These are phyloP conservation scores for Serranus cabrilla DNA, from an alignment of 2,797 vertebrate genomes.

Conservation along the genomic window DNA sequence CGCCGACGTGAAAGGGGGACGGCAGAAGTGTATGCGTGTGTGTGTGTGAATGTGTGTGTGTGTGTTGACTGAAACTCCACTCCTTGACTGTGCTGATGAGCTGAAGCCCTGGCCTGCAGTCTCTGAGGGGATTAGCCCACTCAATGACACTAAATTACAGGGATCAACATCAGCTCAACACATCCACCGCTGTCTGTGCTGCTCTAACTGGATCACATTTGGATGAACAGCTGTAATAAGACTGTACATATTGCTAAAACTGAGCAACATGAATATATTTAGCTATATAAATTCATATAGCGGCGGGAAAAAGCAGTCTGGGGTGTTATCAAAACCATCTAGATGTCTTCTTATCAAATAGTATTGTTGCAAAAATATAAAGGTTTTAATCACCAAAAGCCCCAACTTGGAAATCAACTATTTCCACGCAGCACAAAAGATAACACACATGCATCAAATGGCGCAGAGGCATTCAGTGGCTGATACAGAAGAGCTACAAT, in stretches of 20 bases:
- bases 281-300: conserved; percentile 33
- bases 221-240: conserved; percentile 76
- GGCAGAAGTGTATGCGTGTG: conserved; percentile 10
- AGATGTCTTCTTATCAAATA: conserved; percentile 25
- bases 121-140: conserved; percentile 87
- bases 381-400: conserved; percentile 58
- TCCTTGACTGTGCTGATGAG: conserved; percentile 80
- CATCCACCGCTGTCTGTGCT: conserved; percentile 78
- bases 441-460: conserved; percentile 58
- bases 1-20: conserved; percentile 62
- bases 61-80: conserved; percentile 74
- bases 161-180: conserved; percentile 86
- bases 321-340: conserved; percentile 8
- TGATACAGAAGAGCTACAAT: conserved; percentile 60
- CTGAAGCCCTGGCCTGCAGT: conserved; percentile 81
- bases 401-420: conserved; percentile 55
- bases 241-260: conserved; percentile 63
- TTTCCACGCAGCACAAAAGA: conserved; percentile 55
- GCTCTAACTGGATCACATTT: conserved; percentile 80
- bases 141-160: conserved; percentile 88
- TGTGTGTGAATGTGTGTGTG: conserved; percentile 49
- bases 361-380: conserved; percentile 41
- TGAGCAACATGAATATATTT: conserved; percentile 52
- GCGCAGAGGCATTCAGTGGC: conserved; percentile 52
- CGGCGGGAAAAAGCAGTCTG: not conserved